Evolutionary conservation across 1,140 invertebrate species (phyloP), one percentile per base, ranked within the genome.

Genomic region (Pararge aegeria): DNA sequence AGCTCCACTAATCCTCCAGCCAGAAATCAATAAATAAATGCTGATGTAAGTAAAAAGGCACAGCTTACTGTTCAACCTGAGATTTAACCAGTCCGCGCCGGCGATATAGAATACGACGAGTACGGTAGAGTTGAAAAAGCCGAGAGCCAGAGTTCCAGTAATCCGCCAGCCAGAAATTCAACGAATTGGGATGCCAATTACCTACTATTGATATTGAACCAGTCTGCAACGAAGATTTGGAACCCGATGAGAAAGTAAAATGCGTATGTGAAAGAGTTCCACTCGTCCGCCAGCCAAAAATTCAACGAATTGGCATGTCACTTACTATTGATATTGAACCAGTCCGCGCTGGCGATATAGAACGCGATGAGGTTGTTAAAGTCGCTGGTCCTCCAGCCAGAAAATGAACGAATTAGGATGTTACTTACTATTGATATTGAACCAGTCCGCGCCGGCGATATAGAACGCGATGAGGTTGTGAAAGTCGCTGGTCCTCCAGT

Each of bases 231-330:
- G 0, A 93, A 94, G 0, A 94, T 84, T 60, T 96, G 97, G 79
- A 96, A 97, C 59, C 95, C 96, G 2, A 97, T 86, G 54, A 99
- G 93, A 89, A 96, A 99, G 69, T 99, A 97, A 70, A 99, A 94
- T n/a, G n/a, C n/a, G n/a, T n/a, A n/a, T n/a, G n/a, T n/a, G n/a
- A n/a, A n/a, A n/a, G n/a, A n/a, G n/a, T n/a, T n/a, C n/a, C n/a
- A n/a, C n/a, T 99, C 99, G 92, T 99, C 99, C 21, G 97, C 98
- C 69, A 99, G 93, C 99, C 99, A 99, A 93, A 99, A 99, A 91
- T 99, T 98, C 20, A 98, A 98, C 87, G n/a, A n/a, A n/a, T 42
- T 75, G 96, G n/a, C n/a, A n/a, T n/a, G n/a, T n/a, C n/a, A n/a
- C 80, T 88, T 79, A 94, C 93, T 90, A 50, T 87, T 83, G 21